A percentile compares a stretch with the other conserved stretches of the same genome.
Conservation (phyloP, 2,113 vertebrate species). For the Sturnus vulgaris region DNA sequence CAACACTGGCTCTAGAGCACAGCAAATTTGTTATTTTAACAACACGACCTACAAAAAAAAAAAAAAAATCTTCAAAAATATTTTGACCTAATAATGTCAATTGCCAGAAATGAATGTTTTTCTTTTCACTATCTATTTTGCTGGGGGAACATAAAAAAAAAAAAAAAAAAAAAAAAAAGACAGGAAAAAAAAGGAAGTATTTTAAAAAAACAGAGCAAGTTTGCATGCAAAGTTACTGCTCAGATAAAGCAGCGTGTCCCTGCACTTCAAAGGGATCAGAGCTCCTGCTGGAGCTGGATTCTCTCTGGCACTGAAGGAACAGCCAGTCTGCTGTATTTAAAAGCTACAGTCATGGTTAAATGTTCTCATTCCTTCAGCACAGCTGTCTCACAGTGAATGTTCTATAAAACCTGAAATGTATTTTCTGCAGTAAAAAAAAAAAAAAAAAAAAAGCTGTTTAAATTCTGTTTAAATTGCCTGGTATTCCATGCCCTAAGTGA, state of each 20-base stretch:
- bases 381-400: neutral
- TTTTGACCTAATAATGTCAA: constrained; percentile 45
- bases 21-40: constrained; percentile 5
- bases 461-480: neutral
- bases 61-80: neutral
- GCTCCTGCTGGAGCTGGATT: constrained; percentile 1
- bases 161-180: no score
- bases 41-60: neutral
- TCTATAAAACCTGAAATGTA: neutral
- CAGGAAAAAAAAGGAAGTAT: neutral
- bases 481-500: neutral
- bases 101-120: constrained; percentile 35
- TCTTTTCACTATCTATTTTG: neutral
- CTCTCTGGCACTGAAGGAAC: neutral
- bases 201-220: neutral
- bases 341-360: neutral
- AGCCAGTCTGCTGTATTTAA: neutral
- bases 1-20: neutral
- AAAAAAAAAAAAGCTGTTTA: no score
- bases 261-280: constrained; percentile 18
- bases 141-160: neutral
- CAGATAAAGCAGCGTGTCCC: neutral
- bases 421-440: neutral
- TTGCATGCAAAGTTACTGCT: neutral
- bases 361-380: neutral